A percentile compares a stretch with the other conserved stretches of the same genome.
Evolutionary conservation across 1,140 invertebrate species (phyloP).

Genomic region (Lysiphlebus fabarum): DNA sequence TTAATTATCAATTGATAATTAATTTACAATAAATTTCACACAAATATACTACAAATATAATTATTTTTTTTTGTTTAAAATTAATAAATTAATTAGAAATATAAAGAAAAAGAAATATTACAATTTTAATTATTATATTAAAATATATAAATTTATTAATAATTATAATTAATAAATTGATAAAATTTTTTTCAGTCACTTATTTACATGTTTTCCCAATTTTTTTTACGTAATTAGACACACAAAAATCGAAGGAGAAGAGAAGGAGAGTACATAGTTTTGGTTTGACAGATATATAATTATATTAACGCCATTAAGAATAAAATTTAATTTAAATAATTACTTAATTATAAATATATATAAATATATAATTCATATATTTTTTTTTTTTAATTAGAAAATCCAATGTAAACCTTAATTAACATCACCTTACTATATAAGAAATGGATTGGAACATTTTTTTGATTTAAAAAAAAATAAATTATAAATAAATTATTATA

Average conservation of each 20-base stretch:
- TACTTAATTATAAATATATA: slow-evolving; percentile 8
- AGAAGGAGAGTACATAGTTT: slow-evolving; percentile 34
- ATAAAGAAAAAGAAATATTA: slow-evolving; percentile 27
- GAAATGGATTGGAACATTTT: slow-evolving; percentile 51
- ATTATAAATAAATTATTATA: slow-evolving; percentile 26
- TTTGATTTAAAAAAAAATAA: slow-evolving; percentile 35
- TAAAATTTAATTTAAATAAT: slow-evolving; percentile 27
- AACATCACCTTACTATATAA: slow-evolving; percentile 56
- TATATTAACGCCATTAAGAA: slow-evolving; percentile 29
- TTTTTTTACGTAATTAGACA: slow-evolving; percentile 23
- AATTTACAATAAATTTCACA: slow-evolving; percentile 25
- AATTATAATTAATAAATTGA: slow-evolving; percentile 18
- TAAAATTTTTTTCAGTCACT: slow-evolving; percentile 28
- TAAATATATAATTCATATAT: slow-evolving; percentile 11
- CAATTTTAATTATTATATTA: slow-evolving; percentile 11
- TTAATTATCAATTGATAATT: slow-evolving; percentile 25
- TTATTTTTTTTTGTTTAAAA: slow-evolving; percentile 21
- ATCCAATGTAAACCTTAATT: slow-evolving; percentile 54
- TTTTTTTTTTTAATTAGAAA: slow-evolving; percentile 31
- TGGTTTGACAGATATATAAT: slow-evolving; percentile 29
- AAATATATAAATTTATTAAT: not conserved
- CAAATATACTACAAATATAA: slow-evolving; percentile 19
- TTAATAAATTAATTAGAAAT: slow-evolving; percentile 10
- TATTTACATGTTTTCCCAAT: slow-evolving; percentile 21
- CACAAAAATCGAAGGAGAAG: slow-evolving; percentile 25